phyloP scores from a whole-genome alignment of 2,797 vertebrate species.

The Falco peregrinus region DNA sequence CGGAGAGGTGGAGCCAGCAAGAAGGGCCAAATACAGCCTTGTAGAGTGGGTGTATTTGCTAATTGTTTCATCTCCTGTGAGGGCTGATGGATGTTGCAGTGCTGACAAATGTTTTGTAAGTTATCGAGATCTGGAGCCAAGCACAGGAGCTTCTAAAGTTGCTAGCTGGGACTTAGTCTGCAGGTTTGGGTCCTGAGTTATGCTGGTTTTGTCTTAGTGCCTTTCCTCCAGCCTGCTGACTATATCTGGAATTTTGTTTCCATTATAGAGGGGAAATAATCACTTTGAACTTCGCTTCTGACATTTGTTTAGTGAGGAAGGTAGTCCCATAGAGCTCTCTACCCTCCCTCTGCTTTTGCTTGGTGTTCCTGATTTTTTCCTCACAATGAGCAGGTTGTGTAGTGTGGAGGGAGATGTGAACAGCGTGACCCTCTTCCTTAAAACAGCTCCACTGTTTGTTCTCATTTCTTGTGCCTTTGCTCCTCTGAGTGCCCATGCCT shows the following conservation, averaged over 20 bases:
- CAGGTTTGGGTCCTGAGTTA: background rate
- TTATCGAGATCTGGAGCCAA: background rate
- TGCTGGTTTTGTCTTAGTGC: background rate
- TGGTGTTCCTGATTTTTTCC: background rate
- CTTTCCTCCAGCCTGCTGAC: background rate
- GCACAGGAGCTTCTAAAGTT: background rate
- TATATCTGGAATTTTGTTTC: background rate
- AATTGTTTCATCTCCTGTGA: background rate
- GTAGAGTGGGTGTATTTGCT: background rate
- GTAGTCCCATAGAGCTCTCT: background rate
- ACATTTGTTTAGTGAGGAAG: background rate
- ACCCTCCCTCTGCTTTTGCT: background rate
- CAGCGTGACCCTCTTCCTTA: background rate
- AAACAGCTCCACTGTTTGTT: background rate
- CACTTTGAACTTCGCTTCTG: background rate
- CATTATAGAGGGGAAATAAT: background rate
- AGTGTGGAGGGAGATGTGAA: background rate
- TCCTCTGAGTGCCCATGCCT: rapidly evolving
- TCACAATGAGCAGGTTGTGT: background rate
- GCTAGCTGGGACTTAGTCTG: background rate
- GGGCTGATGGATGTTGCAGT: background rate
- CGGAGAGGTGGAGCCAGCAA: background rate
- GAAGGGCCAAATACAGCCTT: background rate
- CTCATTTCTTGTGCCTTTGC: background rate
- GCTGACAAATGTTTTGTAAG: background rate